Evolutionary conservation across 1,140 invertebrate genomes (phyloP), one percentile per base, ranked within the genome.

Genomic region (Lamellibrachia luymesi): DNA sequence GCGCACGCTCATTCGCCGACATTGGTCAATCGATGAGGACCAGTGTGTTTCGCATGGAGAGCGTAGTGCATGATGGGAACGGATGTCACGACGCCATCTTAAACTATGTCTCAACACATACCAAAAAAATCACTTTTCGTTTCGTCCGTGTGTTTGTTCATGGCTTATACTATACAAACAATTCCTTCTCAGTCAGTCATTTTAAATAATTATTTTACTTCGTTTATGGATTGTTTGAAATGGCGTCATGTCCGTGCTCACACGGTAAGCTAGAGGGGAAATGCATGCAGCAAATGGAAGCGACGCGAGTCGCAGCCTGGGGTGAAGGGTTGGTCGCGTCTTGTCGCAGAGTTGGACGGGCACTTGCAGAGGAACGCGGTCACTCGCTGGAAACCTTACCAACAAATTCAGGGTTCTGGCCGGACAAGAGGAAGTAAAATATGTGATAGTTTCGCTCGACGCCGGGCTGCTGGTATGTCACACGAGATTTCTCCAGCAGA

Each of bases 391-490:
- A 92, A 49, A 91, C 52, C 93, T 94, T 95, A 96, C 96, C 96
- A 25, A 94, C 93, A 91, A 95, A 92, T 38, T 94, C 97, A 89
- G 97, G 95, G 90, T 99, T 98, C 94, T 98, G 97, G 94, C 98
- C 98, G 95, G 99, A 99, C 98, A 99, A 99, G 96, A 99, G 98
- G 97, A 99, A 99, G 97, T 99, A 99, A 98, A 99, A 99, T 97
- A 99, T 99, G 97, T 99, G 99, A 97, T 99, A 99, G 95, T 99
- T 99, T 97, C 99, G 98, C 97, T 99, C 99, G 95, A 97, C 94
- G 92, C 93, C 95, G 90, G 98, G 96, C 96, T 99, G 99, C 97
- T 99, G 99, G 96, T 99, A 99, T 97, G 99, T 99, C 97, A 99
- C 99, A 98, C 99, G 98, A 97, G 99, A 99, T 97, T 99, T 99